Evolutionary conservation across 2,797 vertebrate genomes (phyloP).

Genomic region (Leuciscus waleckii): DNA sequence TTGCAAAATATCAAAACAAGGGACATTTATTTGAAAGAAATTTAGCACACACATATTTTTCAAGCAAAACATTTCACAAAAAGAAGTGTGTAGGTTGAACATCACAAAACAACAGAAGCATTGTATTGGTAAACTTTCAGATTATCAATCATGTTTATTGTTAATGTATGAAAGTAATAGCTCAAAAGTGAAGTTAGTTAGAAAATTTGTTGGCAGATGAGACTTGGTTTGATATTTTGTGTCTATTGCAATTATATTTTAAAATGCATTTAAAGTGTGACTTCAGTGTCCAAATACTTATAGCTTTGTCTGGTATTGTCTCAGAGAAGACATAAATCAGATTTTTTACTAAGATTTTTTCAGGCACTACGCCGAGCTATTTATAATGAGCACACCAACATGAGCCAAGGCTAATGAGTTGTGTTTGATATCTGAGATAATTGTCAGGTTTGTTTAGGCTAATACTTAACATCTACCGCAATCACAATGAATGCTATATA

Average conservation of each 20-base stretch:
- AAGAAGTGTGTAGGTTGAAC: background rate
- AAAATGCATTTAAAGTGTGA: background rate
- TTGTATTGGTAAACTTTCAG: background rate
- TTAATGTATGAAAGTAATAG: background rate
- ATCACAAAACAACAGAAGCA: background rate
- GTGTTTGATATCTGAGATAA: background rate
- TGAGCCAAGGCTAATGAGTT: conserved; percentile 5
- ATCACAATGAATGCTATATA: conserved; percentile 1
- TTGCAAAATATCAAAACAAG: background rate
- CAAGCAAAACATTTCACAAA: background rate
- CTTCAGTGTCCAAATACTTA: background rate
- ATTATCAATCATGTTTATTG: background rate
- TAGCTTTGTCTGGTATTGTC: background rate
- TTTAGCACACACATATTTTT: background rate
- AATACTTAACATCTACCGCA: conserved; percentile 1
- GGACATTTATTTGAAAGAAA: background rate
- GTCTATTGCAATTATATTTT: background rate
- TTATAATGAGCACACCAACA: conserved; percentile 1
- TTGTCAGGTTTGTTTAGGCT: background rate
- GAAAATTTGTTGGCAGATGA: background rate
- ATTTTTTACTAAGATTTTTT: background rate
- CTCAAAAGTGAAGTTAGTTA: background rate
- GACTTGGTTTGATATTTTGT: background rate
- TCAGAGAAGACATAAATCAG: background rate
- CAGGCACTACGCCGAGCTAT: background rate